Evolutionary conservation across 2,113 vertebrate species (phyloP).

Genomic region (Scortum barcoo): DNA sequence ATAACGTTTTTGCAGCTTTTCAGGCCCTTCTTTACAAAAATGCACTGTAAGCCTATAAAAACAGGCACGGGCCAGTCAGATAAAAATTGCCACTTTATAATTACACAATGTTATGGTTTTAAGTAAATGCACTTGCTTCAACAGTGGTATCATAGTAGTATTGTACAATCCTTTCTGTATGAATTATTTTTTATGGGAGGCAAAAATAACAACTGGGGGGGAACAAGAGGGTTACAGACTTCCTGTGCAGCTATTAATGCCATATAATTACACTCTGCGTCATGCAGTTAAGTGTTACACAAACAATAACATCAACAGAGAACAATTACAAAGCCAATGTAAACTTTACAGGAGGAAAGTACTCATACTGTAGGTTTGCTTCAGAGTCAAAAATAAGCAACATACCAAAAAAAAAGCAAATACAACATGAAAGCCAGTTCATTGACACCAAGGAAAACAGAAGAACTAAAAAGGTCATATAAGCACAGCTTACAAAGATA

Average conservation of each 20-base stretch:
- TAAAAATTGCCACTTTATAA: constrained; percentile 60
- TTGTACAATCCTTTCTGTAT: constrained; percentile 72
- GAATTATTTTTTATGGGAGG: constrained; percentile 52
- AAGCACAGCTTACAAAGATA: constrained; percentile 91
- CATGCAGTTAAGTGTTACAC: constrained; percentile 83
- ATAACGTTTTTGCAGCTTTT: constrained; percentile 72
- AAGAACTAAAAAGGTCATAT: constrained; percentile 84
- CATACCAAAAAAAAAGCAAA: constrained; percentile 60
- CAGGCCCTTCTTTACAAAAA: constrained; percentile 71
- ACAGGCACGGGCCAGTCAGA: constrained; percentile 70
- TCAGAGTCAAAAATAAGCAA: constrained; percentile 64
- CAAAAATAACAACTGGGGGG: constrained; percentile 56
- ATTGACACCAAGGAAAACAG: constrained; percentile 82
- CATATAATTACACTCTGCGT: constrained; percentile 80
- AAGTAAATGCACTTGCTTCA: constrained; percentile 66
- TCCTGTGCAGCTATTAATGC: constrained; percentile 75
- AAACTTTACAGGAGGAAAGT: constrained; percentile 75
- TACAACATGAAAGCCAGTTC: constrained; percentile 86
- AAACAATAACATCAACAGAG: constrained; percentile 85
- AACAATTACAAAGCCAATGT: constrained; percentile 80
- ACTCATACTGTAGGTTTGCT: constrained; percentile 69
- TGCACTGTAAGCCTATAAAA: constrained; percentile 56
- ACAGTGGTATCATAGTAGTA: constrained; percentile 76
- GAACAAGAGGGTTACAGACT: constrained; percentile 63
- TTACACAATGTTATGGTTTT: constrained; percentile 67